phyloP scores from a whole-genome alignment of 2,113 vertebrate genomes.

The Cephalopholis sonnerati region DNA sequence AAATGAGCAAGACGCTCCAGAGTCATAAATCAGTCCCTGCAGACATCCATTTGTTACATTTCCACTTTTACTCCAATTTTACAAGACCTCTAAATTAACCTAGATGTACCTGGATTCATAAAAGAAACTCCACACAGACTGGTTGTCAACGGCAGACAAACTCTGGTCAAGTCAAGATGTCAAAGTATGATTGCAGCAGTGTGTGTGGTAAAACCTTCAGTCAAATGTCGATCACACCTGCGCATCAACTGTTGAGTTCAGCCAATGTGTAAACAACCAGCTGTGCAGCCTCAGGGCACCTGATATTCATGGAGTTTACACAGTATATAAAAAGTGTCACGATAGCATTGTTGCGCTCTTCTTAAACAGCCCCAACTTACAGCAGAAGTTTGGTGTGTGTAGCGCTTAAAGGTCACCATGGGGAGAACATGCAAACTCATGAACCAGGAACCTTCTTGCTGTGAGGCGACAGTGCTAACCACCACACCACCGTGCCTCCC shows the following conservation, averaged over 20 bases:
- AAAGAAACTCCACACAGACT: neutral
- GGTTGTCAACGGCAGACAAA: neutral
- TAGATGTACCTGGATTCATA: neutral
- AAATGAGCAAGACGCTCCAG: neutral
- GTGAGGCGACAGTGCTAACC: too few relatives aligned
- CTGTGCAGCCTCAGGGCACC: neutral
- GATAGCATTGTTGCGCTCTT: neutral
- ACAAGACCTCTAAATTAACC: neutral
- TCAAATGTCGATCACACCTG: neutral
- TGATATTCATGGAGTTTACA: neutral
- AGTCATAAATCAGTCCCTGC: neutral
- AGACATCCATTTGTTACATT: neutral
- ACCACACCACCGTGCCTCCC: too few relatives aligned
- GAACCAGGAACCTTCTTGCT: too few relatives aligned
- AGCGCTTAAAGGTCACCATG: neutral
- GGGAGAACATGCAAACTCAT: too few relatives aligned
- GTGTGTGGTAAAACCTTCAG: neutral
- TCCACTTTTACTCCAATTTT: neutral
- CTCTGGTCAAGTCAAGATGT: neutral
- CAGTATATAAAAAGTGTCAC: neutral
- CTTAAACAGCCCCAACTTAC: neutral
- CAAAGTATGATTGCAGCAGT: neutral
- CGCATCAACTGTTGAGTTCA: neutral
- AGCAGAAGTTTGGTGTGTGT: neutral
- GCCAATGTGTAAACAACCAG: neutral